A percentile compares a stretch with the other conserved stretches of the same genome.
phyloP scores from a whole-genome alignment of 2,888 invertebrate species.

The Yponomeuta plumbellus region DNA sequence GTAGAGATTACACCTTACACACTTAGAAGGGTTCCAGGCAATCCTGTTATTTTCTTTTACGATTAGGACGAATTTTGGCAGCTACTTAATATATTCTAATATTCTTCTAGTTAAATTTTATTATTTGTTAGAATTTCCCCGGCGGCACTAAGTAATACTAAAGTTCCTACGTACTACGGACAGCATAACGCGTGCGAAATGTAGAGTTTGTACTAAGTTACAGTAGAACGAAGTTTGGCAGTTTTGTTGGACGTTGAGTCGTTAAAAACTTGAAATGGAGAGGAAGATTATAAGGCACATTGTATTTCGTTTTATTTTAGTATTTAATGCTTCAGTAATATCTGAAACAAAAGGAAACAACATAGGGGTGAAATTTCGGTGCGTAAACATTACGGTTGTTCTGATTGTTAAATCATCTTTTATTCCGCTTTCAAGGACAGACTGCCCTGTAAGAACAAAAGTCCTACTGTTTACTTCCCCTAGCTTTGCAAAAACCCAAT shows the following conservation, averaged over 20 bases:
- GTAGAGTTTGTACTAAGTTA: conserved; percentile 8
- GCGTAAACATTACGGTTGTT: background rate
- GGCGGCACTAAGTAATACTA: background rate
- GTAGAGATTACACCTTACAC: too few species aligned
- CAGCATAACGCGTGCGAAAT: background rate
- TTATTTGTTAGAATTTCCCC: background rate
- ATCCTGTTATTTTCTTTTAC: too few species aligned
- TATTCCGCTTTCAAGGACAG: background rate
- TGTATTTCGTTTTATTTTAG: conserved; percentile 29
- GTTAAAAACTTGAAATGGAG: conserved; percentile 19
- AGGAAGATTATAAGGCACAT: conserved; percentile 59
- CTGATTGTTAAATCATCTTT: background rate
- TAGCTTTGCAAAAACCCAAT: conserved; percentile 19
- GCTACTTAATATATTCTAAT: too few species aligned
- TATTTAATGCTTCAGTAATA: conserved; percentile 19
- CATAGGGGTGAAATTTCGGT: background rate
- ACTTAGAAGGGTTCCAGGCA: too few species aligned
- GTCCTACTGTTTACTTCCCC: conserved; percentile 12
- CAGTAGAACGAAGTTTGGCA: background rate
- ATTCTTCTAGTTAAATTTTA: background rate
- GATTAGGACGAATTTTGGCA: too few species aligned
- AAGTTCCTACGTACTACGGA: background rate
- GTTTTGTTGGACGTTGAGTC: background rate
- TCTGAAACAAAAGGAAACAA: conserved; percentile 44
- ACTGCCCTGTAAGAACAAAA: conserved; percentile 15